A percentile compares a stretch with the other conserved stretches of the same genome.
phyloP scores from a whole-genome alignment of 2,797 vertebrate species.

The Halcyon smyrnensis region DNA sequence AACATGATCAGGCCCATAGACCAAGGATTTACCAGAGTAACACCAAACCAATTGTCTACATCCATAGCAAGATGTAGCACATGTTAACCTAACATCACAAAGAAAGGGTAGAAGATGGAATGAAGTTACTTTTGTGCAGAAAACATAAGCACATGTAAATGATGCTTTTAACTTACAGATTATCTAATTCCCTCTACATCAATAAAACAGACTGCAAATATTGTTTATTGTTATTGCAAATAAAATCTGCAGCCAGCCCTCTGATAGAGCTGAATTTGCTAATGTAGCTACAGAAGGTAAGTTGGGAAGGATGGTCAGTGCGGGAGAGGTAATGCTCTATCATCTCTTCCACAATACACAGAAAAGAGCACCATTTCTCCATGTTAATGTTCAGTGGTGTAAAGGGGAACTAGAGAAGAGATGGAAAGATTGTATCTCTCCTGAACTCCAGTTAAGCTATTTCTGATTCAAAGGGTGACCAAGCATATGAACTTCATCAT shows the following conservation, averaged over 20 bases:
- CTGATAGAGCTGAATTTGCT: not conserved
- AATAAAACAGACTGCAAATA: not conserved
- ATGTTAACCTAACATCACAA: not conserved
- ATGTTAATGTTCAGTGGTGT: not conserved
- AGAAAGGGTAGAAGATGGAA: not conserved
- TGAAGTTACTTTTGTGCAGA: not conserved
- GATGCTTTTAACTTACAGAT: not conserved
- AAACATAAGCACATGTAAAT: not conserved
- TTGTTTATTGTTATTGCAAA: not conserved
- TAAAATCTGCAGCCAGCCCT: not conserved
- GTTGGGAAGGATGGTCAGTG: not conserved
- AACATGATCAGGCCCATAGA: not conserved
- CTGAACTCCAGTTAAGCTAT: not conserved
- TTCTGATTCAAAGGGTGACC: not conserved
- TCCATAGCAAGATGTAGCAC: not conserved
- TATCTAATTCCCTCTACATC: not conserved
- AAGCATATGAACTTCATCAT: not conserved
- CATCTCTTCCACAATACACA: not conserved
- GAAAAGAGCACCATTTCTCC: not conserved
- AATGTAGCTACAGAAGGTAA: not conserved
- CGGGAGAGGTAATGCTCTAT: not conserved
- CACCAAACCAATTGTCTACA: not conserved
- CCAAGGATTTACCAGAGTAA: not conserved
- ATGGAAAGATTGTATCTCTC: not conserved
- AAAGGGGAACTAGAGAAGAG: not conserved